A percentile compares a stretch with the other conserved stretches of the same genome.
phyloP scores from a whole-genome alignment of 2,797 vertebrate genomes.

The Pachyuromys duprasi region DNA sequence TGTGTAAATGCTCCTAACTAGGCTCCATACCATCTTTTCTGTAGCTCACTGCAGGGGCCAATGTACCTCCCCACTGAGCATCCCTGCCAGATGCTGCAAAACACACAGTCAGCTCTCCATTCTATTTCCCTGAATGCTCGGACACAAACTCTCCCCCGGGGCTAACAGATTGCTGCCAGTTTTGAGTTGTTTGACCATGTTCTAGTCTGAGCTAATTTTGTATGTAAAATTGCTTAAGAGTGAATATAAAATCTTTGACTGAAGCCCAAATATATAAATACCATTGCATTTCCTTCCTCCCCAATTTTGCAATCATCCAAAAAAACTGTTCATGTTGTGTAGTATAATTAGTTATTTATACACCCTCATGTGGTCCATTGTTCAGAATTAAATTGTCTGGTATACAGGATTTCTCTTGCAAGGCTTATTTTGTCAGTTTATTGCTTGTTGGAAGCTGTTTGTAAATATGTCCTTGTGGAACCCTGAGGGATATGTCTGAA shows the following conservation, averaged over 20 bases:
- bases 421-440: slow-evolving; percentile 75
- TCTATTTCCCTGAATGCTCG: not conserved
- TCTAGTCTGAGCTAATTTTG: slow-evolving; percentile 82
- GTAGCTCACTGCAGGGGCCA: not conserved
- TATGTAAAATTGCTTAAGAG: slow-evolving; percentile 83
- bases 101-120: not conserved
- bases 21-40: not conserved
- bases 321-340: slow-evolving; percentile 79
- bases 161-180: slow-evolving; percentile 67
- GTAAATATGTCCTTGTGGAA: slow-evolving; percentile 79
- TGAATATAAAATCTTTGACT: slow-evolving; percentile 83
- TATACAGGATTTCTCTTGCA: slow-evolving; percentile 77
- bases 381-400: slow-evolving; percentile 79
- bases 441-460: slow-evolving; percentile 76
- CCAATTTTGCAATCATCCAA: slow-evolving; percentile 82
- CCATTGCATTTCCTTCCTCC: slow-evolving; percentile 84
- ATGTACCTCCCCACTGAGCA: not conserved
- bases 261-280: slow-evolving; percentile 83
- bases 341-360: slow-evolving; percentile 83
- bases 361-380: slow-evolving; percentile 79
- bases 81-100: not conserved
- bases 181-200: slow-evolving; percentile 74
- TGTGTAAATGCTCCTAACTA: not conserved
- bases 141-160: not conserved
- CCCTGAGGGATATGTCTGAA: slow-evolving; percentile 62